Evolutionary conservation across 2,113 vertebrate species (phyloP).

Genomic region (Alethe castanea): DNA sequence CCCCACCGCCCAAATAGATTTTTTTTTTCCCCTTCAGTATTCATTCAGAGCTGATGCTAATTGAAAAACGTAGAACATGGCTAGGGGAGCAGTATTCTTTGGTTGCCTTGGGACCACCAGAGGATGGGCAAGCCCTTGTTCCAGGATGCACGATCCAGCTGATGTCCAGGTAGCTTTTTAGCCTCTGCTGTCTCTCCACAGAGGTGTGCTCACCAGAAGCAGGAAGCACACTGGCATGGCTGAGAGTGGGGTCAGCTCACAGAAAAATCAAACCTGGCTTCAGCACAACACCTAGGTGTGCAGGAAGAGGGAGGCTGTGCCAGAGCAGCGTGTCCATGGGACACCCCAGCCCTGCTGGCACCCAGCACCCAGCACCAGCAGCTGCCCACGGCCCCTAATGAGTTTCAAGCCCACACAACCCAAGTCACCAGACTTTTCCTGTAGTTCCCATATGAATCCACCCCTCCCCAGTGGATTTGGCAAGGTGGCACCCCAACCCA

Average conservation of each 20-base stretch:
- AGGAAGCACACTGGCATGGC: neutral
- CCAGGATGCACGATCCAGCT: neutral
- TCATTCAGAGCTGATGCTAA: constrained; percentile 60
- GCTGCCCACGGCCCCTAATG: fast-evolving
- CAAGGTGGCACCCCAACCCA: neutral
- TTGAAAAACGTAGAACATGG: neutral
- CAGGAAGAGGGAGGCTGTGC: neutral
- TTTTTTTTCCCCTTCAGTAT: constrained; percentile 24
- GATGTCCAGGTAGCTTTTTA: neutral
- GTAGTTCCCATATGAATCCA: fast-evolving
- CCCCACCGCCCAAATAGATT: constrained; percentile 41
- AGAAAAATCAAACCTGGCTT: neutral
- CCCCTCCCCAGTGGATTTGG: neutral
- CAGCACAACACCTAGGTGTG: neutral
- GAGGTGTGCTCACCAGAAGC: neutral
- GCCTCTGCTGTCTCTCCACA: neutral
- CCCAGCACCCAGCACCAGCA: neutral
- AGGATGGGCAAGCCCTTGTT: neutral
- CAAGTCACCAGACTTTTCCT: neutral
- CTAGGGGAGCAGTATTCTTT: neutral
- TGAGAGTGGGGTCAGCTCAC: neutral
- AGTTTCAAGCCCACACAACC: neutral
- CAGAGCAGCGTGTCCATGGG: fast-evolving
- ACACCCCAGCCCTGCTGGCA: neutral
- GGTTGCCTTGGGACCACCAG: neutral